Percentiles rank a stretch among this genome's conserved stretches.
phyloP scores from a whole-genome alignment of 2,113 vertebrate species.

The Sylvilagus bachmani region DNA sequence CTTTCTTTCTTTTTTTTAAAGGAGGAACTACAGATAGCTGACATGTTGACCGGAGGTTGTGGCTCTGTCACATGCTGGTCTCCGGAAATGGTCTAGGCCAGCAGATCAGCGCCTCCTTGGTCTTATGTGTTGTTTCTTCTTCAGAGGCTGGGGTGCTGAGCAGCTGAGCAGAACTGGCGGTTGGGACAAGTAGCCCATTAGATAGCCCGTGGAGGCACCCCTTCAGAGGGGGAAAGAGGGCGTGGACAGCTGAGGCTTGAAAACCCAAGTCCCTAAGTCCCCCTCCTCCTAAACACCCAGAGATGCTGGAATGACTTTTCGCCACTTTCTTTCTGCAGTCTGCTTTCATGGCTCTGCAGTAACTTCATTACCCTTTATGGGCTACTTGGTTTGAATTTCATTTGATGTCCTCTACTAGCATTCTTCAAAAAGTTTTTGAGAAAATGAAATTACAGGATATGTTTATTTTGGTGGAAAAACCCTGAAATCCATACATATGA shows the following conservation, averaged over 20 bases:
- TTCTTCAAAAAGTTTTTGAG: background rate
- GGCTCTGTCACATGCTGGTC: slow-evolving; percentile 52
- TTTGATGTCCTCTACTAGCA: background rate
- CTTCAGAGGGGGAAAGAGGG: background rate
- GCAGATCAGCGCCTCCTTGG: background rate
- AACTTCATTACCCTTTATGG: background rate
- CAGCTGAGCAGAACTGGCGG: background rate
- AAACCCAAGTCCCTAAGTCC: background rate
- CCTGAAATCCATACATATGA: no score
- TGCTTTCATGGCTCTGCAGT: background rate
- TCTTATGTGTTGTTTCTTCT: background rate
- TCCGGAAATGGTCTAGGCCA: background rate
- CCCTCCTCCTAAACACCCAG: background rate
- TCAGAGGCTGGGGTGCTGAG: no score
- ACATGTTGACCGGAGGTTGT: background rate
- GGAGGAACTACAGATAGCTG: slow-evolving; percentile 61
- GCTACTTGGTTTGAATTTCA: background rate
- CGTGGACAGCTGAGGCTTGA: background rate
- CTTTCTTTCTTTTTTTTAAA: background rate
- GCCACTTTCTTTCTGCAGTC: background rate
- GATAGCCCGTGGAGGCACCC: background rate
- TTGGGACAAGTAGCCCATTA: background rate
- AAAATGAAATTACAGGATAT: no score
- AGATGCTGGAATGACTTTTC: background rate
- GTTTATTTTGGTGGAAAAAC: no score